Percentiles rank a stretch among this genome's conserved stretches.
Evolutionary conservation across 2,797 vertebrate species (phyloP).

Genomic region (Notoglanidium macrostoma): DNA sequence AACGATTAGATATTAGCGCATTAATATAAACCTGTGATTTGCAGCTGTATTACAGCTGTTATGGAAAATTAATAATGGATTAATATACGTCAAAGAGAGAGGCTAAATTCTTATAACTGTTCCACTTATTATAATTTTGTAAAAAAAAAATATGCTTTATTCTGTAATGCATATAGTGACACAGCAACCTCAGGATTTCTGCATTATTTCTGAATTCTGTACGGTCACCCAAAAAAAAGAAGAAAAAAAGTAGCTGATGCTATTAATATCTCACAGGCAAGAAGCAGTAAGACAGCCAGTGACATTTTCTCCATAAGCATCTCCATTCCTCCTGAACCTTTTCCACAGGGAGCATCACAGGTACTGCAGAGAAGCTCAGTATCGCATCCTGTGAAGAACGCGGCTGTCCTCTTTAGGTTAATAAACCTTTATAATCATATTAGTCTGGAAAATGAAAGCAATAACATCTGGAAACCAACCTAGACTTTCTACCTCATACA

Average conservation of each 20-base stretch:
- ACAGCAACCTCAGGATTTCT: not conserved
- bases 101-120: not conserved
- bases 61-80: not conserved
- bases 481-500: not conserved
- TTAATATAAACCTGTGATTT: not conserved
- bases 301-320: constrained; percentile 17
- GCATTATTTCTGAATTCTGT: constrained; percentile 2
- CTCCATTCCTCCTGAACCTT: constrained; percentile 13
- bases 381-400: not conserved
- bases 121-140: not conserved
- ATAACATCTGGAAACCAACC: too few species aligned
- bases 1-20: not conserved
- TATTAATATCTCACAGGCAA: constrained; percentile 19
- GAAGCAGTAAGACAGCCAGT: not conserved
- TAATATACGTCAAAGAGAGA: not conserved
- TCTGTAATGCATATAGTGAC: not conserved
- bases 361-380: not conserved
- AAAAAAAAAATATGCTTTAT: not conserved
- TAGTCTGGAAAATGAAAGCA: not conserved
- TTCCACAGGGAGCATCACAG: constrained; percentile 14
- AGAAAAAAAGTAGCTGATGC: not conserved
- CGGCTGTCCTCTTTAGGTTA: not conserved
- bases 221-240: not conserved
- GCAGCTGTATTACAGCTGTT: not conserved
- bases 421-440: not conserved